A percentile compares a stretch with the other conserved stretches of the same genome.
Evolutionary conservation across 2,113 vertebrate species (phyloP).

Genomic region (Okapia johnstoni): DNA sequence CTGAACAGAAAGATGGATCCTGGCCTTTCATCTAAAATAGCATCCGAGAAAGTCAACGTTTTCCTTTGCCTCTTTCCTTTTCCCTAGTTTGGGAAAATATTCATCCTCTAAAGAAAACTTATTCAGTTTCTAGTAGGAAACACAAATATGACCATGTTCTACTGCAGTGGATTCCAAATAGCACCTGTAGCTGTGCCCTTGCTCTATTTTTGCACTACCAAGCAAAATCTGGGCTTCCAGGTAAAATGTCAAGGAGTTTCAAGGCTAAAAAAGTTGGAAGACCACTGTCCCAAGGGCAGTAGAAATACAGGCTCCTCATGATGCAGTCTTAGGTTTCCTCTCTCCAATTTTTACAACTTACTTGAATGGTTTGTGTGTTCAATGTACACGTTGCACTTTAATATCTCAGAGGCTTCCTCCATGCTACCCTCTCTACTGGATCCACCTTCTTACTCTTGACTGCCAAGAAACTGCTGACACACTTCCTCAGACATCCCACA

Average conservation of each 20-base stretch:
- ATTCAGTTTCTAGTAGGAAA: background rate
- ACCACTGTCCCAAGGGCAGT: background rate
- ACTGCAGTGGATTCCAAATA: background rate
- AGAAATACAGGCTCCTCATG: background rate
- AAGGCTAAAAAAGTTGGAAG: background rate
- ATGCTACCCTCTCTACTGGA: background rate
- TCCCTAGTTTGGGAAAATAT: background rate
- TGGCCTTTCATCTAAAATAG: background rate
- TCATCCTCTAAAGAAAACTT: background rate
- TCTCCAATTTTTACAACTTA: background rate
- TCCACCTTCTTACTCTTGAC: background rate
- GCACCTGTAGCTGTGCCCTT: rapidly evolving
- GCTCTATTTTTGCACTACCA: background rate
- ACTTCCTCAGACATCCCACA: background rate
- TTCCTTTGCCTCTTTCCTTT: background rate
- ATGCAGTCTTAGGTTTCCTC: background rate
- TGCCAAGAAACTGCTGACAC: background rate
- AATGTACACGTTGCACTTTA: background rate
- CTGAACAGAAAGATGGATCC: background rate
- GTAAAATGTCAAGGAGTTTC: background rate
- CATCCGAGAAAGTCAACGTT: background rate
- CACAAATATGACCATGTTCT: background rate
- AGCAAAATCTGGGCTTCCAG: background rate
- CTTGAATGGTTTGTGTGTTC: background rate
- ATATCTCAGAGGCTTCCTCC: background rate